Evolutionary conservation across 2,888 invertebrate genomes (phyloP).

Genomic region (Ornithoptera priamus): DNA sequence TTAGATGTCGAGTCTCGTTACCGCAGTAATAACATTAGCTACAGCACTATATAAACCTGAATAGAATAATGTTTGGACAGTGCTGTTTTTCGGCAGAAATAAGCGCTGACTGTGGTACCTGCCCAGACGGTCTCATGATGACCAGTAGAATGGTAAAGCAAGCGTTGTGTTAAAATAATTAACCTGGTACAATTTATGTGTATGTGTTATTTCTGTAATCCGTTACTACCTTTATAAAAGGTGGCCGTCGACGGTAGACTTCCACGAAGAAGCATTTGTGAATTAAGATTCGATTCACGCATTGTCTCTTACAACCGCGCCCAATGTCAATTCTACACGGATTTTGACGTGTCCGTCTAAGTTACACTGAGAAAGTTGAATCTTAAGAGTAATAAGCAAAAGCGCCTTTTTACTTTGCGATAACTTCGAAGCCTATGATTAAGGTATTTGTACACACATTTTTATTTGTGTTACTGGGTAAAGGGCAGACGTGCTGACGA

Average conservation of each 20-base stretch:
- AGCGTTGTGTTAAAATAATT: not conserved
- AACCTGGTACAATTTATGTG: not conserved
- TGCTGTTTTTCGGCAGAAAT: too few species aligned
- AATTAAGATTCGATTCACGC: conserved; percentile 62
- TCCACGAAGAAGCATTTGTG: conserved; percentile 35
- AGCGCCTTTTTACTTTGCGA: conserved; percentile 40
- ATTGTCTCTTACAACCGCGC: conserved; percentile 50
- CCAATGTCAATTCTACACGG: conserved; percentile 67
- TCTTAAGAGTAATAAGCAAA: conserved; percentile 38
- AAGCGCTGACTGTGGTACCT: too few species aligned
- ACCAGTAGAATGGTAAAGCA: too few species aligned
- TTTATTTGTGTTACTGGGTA: conserved; percentile 73
- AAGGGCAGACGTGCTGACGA: conserved; percentile 60
- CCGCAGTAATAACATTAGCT: too few species aligned
- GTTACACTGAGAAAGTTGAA: conserved; percentile 37
- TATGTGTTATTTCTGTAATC: not conserved
- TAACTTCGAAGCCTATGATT: conserved; percentile 39
- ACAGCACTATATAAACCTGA: too few species aligned
- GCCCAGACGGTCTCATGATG: too few species aligned
- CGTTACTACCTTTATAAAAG: not conserved
- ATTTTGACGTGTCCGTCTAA: conserved; percentile 43
- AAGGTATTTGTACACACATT: conserved; percentile 52
- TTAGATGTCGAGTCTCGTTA: too few species aligned
- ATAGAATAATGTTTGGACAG: too few species aligned
- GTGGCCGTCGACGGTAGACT: not conserved